Conservation (phyloP, 2,888 invertebrate species). For the Phortica okadai region DNA sequence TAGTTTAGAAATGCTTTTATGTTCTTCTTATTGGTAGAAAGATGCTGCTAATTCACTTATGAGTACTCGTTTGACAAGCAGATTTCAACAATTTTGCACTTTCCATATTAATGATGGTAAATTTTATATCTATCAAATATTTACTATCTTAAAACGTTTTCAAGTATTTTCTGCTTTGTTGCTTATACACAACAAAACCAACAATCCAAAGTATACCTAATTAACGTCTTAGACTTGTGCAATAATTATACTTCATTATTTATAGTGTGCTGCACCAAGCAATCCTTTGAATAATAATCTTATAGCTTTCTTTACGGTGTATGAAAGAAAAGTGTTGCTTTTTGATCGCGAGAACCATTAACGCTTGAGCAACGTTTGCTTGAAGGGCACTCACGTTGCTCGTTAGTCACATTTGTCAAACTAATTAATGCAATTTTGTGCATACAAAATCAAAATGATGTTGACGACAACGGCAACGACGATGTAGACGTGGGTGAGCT, state of each 20-base stretch:
- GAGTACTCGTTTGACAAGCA: too few species aligned
- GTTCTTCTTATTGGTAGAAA: too few species aligned
- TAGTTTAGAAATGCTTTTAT: too few species aligned
- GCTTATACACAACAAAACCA: not conserved
- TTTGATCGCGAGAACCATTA: not conserved
- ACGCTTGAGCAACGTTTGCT: not conserved
- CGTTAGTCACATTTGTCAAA: constrained; percentile 23
- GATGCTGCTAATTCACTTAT: too few species aligned
- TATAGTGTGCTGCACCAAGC: not conserved
- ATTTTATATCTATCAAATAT: too few species aligned
- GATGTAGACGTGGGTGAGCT: not conserved
- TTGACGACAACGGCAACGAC: too few species aligned
- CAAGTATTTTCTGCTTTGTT: too few species aligned
- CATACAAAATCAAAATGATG: not conserved
- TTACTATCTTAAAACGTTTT: too few species aligned
- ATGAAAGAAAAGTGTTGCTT: not conserved
- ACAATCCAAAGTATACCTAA: not conserved
- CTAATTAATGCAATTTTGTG: constrained; percentile 20
- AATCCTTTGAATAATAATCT: not conserved
- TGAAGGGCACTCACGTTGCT: constrained; percentile 1
- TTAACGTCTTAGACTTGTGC: not conserved
- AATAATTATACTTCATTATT: not conserved
- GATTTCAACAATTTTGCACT: too few species aligned
- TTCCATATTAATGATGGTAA: too few species aligned
- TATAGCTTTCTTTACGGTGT: not conserved